Conservation (phyloP, 2,113 vertebrate genomes). For the Myotis lucifugus region DNA sequence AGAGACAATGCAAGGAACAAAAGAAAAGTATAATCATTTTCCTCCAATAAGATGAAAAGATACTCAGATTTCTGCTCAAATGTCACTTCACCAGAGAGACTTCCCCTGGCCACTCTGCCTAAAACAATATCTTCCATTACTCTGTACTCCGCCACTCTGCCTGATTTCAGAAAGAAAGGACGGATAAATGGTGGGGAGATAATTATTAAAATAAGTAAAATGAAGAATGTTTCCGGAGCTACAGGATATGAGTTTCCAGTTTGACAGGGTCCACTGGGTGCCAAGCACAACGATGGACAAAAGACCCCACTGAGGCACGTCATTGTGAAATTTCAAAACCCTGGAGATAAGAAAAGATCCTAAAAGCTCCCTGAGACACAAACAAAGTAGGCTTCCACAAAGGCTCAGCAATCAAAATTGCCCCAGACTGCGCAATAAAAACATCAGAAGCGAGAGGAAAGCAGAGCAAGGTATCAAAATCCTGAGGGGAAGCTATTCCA, state of each 20-base stretch:
- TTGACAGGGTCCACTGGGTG: neutral
- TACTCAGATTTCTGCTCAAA: neutral
- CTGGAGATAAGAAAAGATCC: neutral
- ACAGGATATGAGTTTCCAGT: neutral
- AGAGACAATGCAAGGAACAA: neutral
- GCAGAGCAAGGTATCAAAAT: neutral
- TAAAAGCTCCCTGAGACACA: conserved; percentile 21
- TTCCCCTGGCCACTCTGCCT: neutral
- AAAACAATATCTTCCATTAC: neutral
- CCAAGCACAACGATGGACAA: neutral
- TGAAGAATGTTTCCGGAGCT: neutral
- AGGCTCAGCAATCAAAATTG: conserved; percentile 9
- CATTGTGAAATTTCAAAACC: conserved; percentile 17
- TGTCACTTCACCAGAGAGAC: neutral
- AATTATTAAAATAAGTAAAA: neutral
- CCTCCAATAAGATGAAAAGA: neutral
- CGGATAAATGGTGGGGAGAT: neutral
- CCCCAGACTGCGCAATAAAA: conserved; percentile 40
- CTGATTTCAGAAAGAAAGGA: conserved; percentile 32
- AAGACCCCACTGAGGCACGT: neutral
- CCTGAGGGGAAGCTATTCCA: neutral
- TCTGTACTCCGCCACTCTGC: neutral
- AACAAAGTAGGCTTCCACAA: conserved; percentile 4
- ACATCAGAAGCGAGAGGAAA: conserved; percentile 42
- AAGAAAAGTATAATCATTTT: neutral